Percentiles rank a stretch among this genome's conserved stretches.
phyloP scores from a whole-genome alignment of 2,888 invertebrate genomes.

The Tetragnatha montana region DNA sequence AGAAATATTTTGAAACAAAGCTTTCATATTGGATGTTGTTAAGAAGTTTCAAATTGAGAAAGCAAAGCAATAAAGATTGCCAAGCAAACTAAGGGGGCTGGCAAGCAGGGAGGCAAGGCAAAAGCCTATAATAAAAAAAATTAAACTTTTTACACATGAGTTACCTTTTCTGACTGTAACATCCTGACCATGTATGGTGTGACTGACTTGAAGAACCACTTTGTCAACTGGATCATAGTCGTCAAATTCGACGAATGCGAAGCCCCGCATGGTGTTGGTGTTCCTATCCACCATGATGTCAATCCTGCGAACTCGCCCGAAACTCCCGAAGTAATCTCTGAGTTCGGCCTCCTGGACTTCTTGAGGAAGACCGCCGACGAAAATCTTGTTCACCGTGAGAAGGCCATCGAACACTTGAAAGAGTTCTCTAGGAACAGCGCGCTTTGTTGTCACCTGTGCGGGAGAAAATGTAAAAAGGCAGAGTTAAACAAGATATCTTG shows the following conservation, averaged over 20 bases:
- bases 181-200: constrained; percentile 86
- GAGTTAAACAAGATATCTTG: too few relatives aligned
- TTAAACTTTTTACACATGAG: not conserved
- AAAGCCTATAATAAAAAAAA: too few relatives aligned
- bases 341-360: constrained; percentile 43
- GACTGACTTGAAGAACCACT: constrained; percentile 80
- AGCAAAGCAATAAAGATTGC: not conserved
- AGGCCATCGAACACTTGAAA: constrained; percentile 56
- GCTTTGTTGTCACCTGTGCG: constrained; percentile 54
- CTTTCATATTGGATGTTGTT: not conserved
- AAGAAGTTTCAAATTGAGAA: not conserved
- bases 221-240: constrained; percentile 68
- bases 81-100: not conserved
- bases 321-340: constrained; percentile 46
- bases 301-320: constrained; percentile 42
- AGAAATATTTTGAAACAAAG: not conserved
- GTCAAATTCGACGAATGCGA: constrained; percentile 63
- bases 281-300: constrained; percentile 60
- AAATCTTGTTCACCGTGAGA: constrained; percentile 55
- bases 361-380: constrained; percentile 57
- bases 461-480: not conserved
- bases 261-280: constrained; percentile 54
- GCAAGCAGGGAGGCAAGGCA: not conserved
- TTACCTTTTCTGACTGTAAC: constrained; percentile 79
- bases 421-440: constrained; percentile 62